Evolutionary conservation across 2,113 vertebrate species (phyloP), one percentile per base, ranked within the genome.

Genomic region (Malurus cyaneus): DNA sequence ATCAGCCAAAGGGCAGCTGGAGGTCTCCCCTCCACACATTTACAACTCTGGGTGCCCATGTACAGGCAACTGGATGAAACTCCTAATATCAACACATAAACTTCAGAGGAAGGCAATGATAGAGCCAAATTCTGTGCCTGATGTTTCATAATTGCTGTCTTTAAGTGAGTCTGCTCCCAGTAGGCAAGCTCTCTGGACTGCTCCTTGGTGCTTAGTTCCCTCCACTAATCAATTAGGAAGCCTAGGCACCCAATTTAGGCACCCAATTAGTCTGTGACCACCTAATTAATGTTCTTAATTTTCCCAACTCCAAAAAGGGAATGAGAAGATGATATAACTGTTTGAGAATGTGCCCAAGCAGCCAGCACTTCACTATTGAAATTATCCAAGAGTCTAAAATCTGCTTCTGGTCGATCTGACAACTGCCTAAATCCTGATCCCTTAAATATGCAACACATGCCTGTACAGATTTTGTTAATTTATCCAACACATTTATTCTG

Each of bases 251-350:
- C 76, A 66, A 73, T 77, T 93, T 90, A 88, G 76, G 62, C 79
- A 39, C 39, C 39, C 39, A 39, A 39, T 39, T 11, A 94, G 71
- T 13, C 42, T 73, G 31, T 92, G 90, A 88, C 57, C 81, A 71
- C 32, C 32, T 88, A 88, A 93, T 80, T 86, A 78, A 88, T 90
- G 79, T 54, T 70, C 86, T 83, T 96, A 94, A 88, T 94, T 86
- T 92, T 88, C 59, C 25, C 73, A 42, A 62, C 42, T 90, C 47
- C 60, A 78, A 34, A 90, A 90, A 93, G 50, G 26, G 72, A 90
- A 66, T 96, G 90, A 83, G 50, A 39, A 92, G 42, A 88, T 90
- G 50, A 92, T 92, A 66, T 47, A 92, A 41, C 66, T 86, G 29
- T 62, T 80, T 59, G 82, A 92, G 41, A 62, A 74, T 62, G 56